Evolutionary conservation across 2,888 invertebrate species (phyloP).

Genomic region (Synanthedon formicaeformis): DNA sequence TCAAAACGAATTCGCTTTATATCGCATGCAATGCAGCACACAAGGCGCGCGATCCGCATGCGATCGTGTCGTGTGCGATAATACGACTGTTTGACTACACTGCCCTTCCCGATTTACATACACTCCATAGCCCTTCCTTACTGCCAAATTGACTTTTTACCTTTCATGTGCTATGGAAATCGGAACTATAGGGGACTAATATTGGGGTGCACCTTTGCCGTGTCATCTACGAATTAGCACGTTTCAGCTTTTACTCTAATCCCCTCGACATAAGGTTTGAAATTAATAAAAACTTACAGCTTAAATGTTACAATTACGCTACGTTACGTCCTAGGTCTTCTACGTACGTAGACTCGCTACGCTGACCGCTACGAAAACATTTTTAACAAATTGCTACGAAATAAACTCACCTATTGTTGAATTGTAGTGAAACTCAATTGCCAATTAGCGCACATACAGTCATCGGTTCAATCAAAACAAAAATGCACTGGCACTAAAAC

Average conservation of each 20-base stretch:
- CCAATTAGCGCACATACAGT: no score
- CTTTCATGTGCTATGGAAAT: conserved; percentile 67
- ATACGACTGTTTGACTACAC: conserved; percentile 48
- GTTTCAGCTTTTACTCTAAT: conserved; percentile 24
- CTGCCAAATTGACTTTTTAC: conserved; percentile 68
- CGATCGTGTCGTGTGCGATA: conserved; percentile 30
- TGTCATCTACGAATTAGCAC: conserved; percentile 22
- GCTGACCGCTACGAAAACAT: conserved; percentile 21
- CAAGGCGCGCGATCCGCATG: conserved; percentile 12
- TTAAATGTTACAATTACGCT: not conserved
- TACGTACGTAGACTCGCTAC: conserved; percentile 10
- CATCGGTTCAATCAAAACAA: not conserved
- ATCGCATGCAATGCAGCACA: conserved; percentile 16
- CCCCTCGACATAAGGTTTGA: conserved; percentile 10
- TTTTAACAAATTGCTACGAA: conserved; percentile 5
- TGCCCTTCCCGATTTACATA: conserved; percentile 66
- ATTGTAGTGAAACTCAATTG: not conserved
- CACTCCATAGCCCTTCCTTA: conserved; percentile 61
- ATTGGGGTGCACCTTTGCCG: conserved; percentile 37
- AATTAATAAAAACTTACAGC: conserved; percentile 4
- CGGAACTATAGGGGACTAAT: conserved; percentile 54
- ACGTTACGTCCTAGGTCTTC: not conserved
- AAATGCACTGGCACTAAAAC: conserved; percentile 42
- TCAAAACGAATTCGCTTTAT: not conserved
- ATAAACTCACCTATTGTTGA: conserved; percentile 4